phyloP scores from a whole-genome alignment of 2,888 invertebrate genomes.

The Phrixothrix hirtus region DNA sequence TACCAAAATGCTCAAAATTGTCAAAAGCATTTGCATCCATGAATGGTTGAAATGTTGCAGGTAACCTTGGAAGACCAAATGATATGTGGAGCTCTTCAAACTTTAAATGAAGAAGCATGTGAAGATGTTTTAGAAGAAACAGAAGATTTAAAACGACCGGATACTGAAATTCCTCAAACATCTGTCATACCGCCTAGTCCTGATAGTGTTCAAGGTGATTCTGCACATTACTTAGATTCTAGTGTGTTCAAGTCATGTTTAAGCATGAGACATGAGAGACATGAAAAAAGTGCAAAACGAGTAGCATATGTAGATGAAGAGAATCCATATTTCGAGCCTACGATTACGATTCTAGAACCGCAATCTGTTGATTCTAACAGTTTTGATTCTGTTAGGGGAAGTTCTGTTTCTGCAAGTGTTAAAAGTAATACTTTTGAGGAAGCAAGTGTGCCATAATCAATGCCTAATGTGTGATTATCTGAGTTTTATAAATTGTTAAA shows the following conservation, averaged over 20 bases:
- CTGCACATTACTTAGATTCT: slow-evolving; percentile 12
- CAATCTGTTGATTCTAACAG: slow-evolving; percentile 13
- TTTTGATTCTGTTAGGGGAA: slow-evolving; percentile 4
- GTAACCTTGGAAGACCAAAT: slow-evolving; percentile 93
- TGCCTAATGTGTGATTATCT: background rate
- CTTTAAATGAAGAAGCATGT: slow-evolving; percentile 89
- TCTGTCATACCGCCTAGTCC: slow-evolving; percentile 55
- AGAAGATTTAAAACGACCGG: slow-evolving; percentile 43
- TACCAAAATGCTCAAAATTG: background rate
- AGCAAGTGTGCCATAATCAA: slow-evolving; percentile 1
- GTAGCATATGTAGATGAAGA: slow-evolving; percentile 31
- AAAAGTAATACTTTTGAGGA: background rate
- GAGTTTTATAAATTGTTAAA: too few relatives aligned
- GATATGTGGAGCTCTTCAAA: slow-evolving; percentile 92
- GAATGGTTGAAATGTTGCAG: slow-evolving; percentile 56
- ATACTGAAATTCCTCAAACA: slow-evolving; percentile 50
- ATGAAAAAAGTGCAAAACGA: slow-evolving; percentile 23
- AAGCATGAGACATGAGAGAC: slow-evolving; percentile 19
- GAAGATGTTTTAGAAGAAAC: slow-evolving; percentile 83
- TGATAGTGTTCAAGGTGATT: slow-evolving; percentile 52
- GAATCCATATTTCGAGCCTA: slow-evolving; percentile 37
- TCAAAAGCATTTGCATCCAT: too few relatives aligned
- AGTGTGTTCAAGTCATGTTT: slow-evolving; percentile 25
- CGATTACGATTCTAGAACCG: slow-evolving; percentile 35
- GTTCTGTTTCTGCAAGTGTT: slow-evolving; percentile 2